Base-by-base conservation (phyloP, 2,888 invertebrate species). In the Agrenia bidenticulata region DNA sequence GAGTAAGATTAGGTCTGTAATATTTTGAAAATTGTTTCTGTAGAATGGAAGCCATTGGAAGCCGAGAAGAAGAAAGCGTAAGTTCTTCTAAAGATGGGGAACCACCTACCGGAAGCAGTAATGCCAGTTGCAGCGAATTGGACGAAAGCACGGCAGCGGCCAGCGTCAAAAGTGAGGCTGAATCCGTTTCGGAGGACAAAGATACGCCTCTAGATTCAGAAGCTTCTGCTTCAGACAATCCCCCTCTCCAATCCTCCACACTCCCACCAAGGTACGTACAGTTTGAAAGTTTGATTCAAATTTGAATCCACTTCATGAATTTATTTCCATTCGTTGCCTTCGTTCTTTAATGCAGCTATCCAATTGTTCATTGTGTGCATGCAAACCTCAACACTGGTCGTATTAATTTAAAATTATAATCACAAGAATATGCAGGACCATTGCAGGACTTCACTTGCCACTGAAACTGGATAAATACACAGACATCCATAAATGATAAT, bases 261-360 rank as follows among this genome's bases (percentile, higher is more conserved):
- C 50, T 75, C 45, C 75, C 75, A n/a, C 75, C 75, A 64, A 75
- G 75, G 75, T 75, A 74, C 45, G 26, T 17, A 24, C 19, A 39
- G 11, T 15, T n/a, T n/a, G n/a, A n/a, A n/a, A n/a, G n/a, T n/a
- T n/a, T n/a, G n/a, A n/a, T n/a, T n/a, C n/a, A n/a, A n/a, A n/a
- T 54, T 13, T 0, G 19, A 27, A 2, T 42, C 26, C 1, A 55
- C 1, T 27, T 37, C 26, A 27, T 26, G 19, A n/a, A n/a, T n/a
- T n/a, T n/a, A n/a, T n/a, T n/a, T n/a, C n/a, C n/a, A n/a, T n/a
- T n/a, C n/a, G n/a, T n/a, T n/a, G n/a, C n/a, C n/a, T n/a, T n/a
- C n/a, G n/a, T n/a, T n/a, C n/a, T n/a, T n/a, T n/a, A n/a, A n/a
- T n/a, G n/a, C n/a, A n/a, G n/a, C n/a, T n/a, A n/a, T n/a, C n/a